phyloP scores from a whole-genome alignment of 2,888 invertebrate species.

The Mimas tiliae region DNA sequence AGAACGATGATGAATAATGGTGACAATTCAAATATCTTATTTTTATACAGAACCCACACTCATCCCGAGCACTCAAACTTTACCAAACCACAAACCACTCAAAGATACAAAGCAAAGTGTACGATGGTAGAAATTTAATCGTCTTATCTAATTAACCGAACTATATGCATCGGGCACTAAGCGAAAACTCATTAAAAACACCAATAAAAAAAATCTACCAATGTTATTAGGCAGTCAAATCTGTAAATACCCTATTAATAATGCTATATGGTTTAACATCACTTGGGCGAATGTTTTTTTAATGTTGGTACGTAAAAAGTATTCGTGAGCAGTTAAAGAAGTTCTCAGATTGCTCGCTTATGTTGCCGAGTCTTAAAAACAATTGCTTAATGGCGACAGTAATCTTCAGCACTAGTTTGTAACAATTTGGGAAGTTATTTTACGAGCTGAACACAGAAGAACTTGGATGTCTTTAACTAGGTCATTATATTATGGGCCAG shows the following conservation, averaged over 20 bases:
- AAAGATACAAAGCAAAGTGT: constrained; percentile 17
- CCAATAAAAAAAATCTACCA: constrained; percentile 50
- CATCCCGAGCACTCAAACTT: neutral
- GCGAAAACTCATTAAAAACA: constrained; percentile 69
- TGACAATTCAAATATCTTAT: neutral
- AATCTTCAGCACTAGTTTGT: neutral
- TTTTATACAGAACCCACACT: neutral
- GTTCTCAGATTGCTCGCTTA: constrained; percentile 2
- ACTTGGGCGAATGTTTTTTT: constrained; percentile 20
- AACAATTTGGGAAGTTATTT: neutral
- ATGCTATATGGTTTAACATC: constrained; percentile 28
- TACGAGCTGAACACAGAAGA: neutral
- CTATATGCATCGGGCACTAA: constrained; percentile 57
- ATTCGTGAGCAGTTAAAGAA: neutral
- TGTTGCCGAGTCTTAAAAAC: constrained; percentile 5
- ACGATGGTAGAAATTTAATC: constrained; percentile 62
- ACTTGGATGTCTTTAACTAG: too few species aligned
- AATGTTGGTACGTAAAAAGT: constrained; percentile 19
- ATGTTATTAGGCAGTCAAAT: constrained; percentile 48
- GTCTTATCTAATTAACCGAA: constrained; percentile 73
- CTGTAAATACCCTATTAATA: constrained; percentile 71
- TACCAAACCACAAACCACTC: constrained; percentile 1
- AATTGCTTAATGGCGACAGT: neutral
- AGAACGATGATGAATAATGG: too few species aligned
- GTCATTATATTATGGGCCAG: too few species aligned